A percentile compares a stretch with the other conserved stretches of the same genome.
Conservation (phyloP, 2,113 vertebrate genomes). For the Formicarius rufipectus region DNA sequence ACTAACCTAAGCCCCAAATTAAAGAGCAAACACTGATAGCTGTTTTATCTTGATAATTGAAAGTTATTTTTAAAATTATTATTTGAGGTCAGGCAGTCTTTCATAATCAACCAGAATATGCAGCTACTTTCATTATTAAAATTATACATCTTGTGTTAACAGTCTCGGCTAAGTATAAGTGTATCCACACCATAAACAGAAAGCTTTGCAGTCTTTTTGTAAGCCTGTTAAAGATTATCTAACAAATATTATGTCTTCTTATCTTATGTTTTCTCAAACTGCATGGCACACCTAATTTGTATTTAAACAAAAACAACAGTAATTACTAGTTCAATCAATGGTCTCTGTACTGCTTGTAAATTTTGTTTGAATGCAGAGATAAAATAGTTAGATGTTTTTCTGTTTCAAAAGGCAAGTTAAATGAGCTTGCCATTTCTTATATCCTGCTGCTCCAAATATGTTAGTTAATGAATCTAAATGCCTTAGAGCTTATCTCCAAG, state of each 20-base stretch:
- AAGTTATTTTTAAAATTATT: background rate
- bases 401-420: conserved; percentile 5
- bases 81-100: background rate
- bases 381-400: background rate
- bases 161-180: background rate
- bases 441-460: background rate
- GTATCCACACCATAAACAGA: background rate
- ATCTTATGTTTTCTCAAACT: background rate
- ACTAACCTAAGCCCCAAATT: conserved; percentile 4
- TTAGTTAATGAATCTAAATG: background rate
- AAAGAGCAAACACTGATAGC: background rate
- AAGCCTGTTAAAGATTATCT: background rate
- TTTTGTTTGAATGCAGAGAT: conserved; percentile 1
- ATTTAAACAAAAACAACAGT: conserved; percentile 28
- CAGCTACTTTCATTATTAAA: conserved; percentile 25
- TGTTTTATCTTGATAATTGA: background rate
- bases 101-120: background rate
- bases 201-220: background rate
- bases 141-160: background rate
- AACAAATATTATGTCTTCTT: conserved; percentile 2
- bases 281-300: background rate
- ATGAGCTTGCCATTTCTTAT: background rate
- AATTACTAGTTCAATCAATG: background rate
- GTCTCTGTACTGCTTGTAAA: background rate
- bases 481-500: background rate